A percentile compares a stretch with the other conserved stretches of the same genome.
Evolutionary conservation across 1,140 invertebrate species (phyloP).

Genomic region (Drosophila eugracilis): DNA sequence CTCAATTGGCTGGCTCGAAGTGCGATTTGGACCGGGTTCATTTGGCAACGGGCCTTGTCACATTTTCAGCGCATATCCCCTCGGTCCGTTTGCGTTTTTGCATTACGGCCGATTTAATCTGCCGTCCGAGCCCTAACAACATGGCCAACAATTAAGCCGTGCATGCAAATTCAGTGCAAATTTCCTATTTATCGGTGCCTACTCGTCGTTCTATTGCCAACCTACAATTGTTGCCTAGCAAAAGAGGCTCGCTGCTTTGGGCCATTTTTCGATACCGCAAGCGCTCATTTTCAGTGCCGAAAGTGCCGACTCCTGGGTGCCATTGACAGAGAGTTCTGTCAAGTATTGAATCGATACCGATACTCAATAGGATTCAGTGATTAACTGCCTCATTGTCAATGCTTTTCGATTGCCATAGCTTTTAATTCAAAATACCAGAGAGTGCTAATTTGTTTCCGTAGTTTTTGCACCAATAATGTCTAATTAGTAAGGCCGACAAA

Average conservation of each 20-base stretch:
- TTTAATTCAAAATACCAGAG: constrained; percentile 62
- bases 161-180: constrained; percentile 66
- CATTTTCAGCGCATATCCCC: constrained; percentile 23
- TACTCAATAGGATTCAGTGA: constrained; percentile 42
- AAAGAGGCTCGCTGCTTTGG: constrained; percentile 23
- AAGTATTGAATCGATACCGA: constrained; percentile 9
- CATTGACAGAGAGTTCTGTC: constrained; percentile 27
- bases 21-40: constrained; percentile 38
- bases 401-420: constrained; percentile 39
- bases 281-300: constrained; percentile 41
- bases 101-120: constrained; percentile 45
- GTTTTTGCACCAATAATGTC: constrained; percentile 12
- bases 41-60: constrained; percentile 47
- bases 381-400: constrained; percentile 57
- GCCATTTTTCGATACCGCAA: constrained; percentile 35
- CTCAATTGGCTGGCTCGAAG: constrained; percentile 38
- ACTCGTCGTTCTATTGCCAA: constrained; percentile 17
- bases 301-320: constrained; percentile 57
- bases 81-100: constrained; percentile 26
- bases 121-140: constrained; percentile 42
- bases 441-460: constrained; percentile 55
- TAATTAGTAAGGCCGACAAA: constrained; percentile 12
- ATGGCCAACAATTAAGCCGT: constrained; percentile 73
- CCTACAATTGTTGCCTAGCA: constrained; percentile 25
- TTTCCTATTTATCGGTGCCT: constrained; percentile 68